Evolutionary conservation across 2,888 invertebrate genomes (phyloP).

Genomic region (Ischnura elegans): DNA sequence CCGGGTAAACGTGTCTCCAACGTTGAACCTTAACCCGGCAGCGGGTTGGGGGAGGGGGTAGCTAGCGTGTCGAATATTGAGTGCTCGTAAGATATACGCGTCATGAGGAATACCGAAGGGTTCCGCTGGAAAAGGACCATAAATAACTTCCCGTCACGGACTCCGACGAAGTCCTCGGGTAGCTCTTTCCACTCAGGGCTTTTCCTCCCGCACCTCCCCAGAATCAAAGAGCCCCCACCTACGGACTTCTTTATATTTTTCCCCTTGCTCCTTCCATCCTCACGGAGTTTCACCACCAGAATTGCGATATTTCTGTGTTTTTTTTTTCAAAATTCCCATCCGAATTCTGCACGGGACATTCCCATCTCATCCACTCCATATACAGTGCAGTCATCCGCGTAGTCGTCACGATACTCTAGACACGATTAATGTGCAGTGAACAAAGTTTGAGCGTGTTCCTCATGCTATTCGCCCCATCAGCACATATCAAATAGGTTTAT

Average conservation of each 20-base stretch:
- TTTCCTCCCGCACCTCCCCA: background rate
- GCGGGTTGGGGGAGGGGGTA: background rate
- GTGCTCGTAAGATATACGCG: conserved; percentile 35
- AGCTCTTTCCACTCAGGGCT: background rate
- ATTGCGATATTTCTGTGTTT: background rate
- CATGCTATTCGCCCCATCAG: no score
- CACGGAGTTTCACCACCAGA: background rate
- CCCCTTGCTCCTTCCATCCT: background rate
- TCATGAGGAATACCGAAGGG: conserved; percentile 23
- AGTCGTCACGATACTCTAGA: no score
- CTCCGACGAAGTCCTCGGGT: background rate
- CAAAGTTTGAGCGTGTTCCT: no score
- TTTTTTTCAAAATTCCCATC: background rate
- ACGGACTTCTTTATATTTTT: background rate
- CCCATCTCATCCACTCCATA: background rate
- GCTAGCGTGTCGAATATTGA: conserved; percentile 3
- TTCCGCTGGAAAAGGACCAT: background rate
- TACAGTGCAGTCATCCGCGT: background rate
- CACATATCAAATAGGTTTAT: no score
- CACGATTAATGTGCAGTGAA: no score
- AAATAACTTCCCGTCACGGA: conserved; percentile 26
- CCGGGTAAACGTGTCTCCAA: background rate
- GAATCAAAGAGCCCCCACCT: no score
- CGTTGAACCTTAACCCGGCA: background rate
- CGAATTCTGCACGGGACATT: background rate